A percentile compares a stretch with the other conserved stretches of the same genome.
Conservation (phyloP, 2,888 invertebrate species). For the Carcina quercana region DNA sequence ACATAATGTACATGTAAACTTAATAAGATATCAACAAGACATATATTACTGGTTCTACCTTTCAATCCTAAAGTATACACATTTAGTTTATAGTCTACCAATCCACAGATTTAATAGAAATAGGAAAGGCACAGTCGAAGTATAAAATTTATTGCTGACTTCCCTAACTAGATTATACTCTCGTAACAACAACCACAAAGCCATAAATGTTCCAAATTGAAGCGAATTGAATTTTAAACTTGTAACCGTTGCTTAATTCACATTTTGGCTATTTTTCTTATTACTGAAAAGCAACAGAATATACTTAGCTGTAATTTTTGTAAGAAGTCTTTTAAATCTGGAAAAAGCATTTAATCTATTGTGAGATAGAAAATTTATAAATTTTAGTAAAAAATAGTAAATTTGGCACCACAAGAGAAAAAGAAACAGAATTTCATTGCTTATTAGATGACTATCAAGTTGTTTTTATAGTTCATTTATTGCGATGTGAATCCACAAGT, state of each 20-base stretch:
- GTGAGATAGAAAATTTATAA: neutral
- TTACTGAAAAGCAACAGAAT: too few species aligned
- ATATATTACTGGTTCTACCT: constrained; percentile 36
- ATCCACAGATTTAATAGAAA: constrained; percentile 69
- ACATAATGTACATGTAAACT: constrained; percentile 35
- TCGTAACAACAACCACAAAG: constrained; percentile 29
- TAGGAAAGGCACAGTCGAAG: constrained; percentile 75
- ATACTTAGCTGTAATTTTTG: neutral
- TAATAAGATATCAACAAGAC: constrained; percentile 46
- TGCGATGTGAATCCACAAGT: constrained; percentile 24
- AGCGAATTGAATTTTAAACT: constrained; percentile 10
- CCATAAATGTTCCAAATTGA: neutral
- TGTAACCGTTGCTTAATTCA: constrained; percentile 22
- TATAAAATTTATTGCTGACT: constrained; percentile 74
- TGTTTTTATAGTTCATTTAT: constrained; percentile 9
- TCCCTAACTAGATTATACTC: constrained; percentile 56
- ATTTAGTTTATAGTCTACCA: constrained; percentile 51
- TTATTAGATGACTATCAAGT: too few species aligned
- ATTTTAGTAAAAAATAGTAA: constrained; percentile 29
- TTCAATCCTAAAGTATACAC: constrained; percentile 57
- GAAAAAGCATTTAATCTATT: neutral
- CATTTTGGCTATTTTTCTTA: constrained; percentile 3
- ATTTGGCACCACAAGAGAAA: constrained; percentile 60
- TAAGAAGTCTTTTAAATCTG: too few species aligned
- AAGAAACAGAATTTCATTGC: too few species aligned